Evolutionary conservation across 2,888 invertebrate species (phyloP), one percentile per base, ranked within the genome.

Genomic region (Drosophila paracracens): DNA sequence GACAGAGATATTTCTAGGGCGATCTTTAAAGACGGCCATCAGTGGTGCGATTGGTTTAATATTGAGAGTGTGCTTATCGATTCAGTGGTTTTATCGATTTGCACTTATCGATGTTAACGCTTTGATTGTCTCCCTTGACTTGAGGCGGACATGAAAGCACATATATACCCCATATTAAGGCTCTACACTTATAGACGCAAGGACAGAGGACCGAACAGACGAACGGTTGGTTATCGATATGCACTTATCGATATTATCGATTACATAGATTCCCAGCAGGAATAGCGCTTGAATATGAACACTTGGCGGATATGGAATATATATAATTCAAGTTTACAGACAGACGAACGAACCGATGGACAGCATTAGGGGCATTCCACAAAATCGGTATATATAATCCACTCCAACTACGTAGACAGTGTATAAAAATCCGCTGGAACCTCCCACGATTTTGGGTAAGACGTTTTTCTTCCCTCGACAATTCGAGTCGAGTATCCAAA

Each of bases 401-500:
- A 13, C 2, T 43, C 21, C 0, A 5, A 16, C 21, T 7, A 46
- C 7, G 7, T 7, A 13, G 7, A 4, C 13, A 13, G 21, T 46
- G 6, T 46, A 72, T 69, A 79, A 74, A 85, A 85, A 81, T 82
- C 74, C 80, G 79, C 77, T 70, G 69, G 61, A 86, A 63, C 81
- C 91, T 71, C 89, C 91, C 83, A 90, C 89, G 81, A 80, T 74
- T 58, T 18, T 48, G 48, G 25, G 25, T 21, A 25, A 46, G 2
- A 25, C 8, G 1, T 8, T 46, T 21, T 46, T 25, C 46, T 16
- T 25, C 2, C 25, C 46, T 8, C 46, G 46, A 46, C 46, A 46
- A 46, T 46, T 46, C 46, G 7, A 25, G 7, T 25, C 25, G 8
- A 46, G 25, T 25, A 25, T 46, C 25, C 8, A 46, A 8, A 16